Conservation (phyloP, 2,888 invertebrate species). For the Diarsia mendica region DNA sequence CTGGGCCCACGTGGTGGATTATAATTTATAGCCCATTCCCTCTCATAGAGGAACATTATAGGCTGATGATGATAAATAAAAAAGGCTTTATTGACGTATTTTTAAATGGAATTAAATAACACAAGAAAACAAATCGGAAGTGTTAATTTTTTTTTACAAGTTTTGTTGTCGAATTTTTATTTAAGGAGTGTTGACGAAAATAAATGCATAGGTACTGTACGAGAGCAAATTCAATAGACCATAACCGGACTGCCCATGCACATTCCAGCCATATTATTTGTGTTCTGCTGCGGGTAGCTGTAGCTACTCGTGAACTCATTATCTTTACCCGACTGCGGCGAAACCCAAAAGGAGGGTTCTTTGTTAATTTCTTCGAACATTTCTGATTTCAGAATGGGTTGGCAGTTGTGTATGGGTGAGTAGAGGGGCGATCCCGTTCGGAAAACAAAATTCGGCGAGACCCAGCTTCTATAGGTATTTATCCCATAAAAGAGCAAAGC, state of each 20-base stretch:
- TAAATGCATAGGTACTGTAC: too few species aligned
- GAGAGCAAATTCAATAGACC: too few species aligned
- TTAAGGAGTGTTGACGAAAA: too few species aligned
- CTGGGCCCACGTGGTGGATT: too few species aligned
- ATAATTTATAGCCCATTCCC: too few species aligned
- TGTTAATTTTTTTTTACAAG: too few species aligned
- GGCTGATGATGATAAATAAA: too few species aligned
- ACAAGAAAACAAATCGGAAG: too few species aligned
- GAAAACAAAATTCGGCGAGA: not conserved
- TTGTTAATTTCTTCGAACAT: not conserved
- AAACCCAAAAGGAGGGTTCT: not conserved
- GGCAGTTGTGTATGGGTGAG: not conserved
- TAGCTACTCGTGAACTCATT: not conserved
- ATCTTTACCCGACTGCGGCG: not conserved
- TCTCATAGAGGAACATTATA: too few species aligned
- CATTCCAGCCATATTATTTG: not conserved
- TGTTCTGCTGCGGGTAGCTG: not conserved
- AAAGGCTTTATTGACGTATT: too few species aligned
- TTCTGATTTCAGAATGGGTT: not conserved
- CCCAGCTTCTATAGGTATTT: not conserved
- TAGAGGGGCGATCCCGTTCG: not conserved
- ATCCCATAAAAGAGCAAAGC: not conserved
- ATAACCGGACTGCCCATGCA: not conserved
- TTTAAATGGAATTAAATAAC: too few species aligned
- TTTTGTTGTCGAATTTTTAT: too few species aligned